phyloP scores from a whole-genome alignment of 2,797 vertebrate species.

The Hyperoplus immaculatus region DNA sequence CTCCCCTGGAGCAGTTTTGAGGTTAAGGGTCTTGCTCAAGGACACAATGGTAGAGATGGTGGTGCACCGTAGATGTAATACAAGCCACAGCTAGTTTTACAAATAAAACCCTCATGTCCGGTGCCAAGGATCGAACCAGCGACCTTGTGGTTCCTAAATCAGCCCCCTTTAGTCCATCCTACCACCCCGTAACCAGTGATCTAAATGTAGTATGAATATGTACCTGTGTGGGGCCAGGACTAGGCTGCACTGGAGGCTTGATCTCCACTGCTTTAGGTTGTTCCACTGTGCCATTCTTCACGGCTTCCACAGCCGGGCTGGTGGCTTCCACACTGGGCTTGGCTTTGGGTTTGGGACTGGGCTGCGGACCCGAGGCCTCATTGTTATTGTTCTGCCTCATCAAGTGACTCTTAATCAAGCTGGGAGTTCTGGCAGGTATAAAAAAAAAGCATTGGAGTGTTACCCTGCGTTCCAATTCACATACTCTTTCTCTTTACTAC shows the following conservation, averaged over 20 bases:
- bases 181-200: not conserved
- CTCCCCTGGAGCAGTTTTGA: too few relatives aligned
- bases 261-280: constrained; percentile 72
- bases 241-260: constrained; percentile 56
- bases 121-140: too few relatives aligned
- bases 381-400: constrained; percentile 93
- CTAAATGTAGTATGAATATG: not conserved
- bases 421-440: constrained; percentile 63
- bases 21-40: too few relatives aligned
- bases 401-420: constrained; percentile 89
- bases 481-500: too few relatives aligned
- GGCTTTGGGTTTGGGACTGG: constrained; percentile 73
- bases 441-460: not conserved
- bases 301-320: constrained; percentile 77
- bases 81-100: too few relatives aligned
- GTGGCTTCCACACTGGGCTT: constrained; percentile 84
- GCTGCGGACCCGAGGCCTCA: constrained; percentile 72
- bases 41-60: too few relatives aligned
- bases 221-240: constrained; percentile 76
- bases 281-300: constrained; percentile 92
- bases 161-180: too few relatives aligned
- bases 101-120: too few relatives aligned
- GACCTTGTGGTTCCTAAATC: too few relatives aligned
- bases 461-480: too few relatives aligned
- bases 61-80: too few relatives aligned